Conservation (phyloP, 2,797 vertebrate genomes). For the Argya squamiceps region DNA sequence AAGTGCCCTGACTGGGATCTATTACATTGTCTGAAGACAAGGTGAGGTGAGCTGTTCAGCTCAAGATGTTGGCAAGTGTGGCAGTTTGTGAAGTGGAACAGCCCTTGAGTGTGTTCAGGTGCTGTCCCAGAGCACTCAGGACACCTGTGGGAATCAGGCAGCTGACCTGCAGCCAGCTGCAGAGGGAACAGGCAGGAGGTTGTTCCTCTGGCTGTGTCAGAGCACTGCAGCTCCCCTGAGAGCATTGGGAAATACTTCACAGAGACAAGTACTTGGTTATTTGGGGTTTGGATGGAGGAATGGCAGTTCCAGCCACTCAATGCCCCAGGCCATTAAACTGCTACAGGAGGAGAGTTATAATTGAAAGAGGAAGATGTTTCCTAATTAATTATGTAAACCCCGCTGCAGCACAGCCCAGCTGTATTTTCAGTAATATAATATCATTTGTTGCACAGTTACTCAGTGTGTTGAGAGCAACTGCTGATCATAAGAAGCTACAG, state of each 20-base stretch:
- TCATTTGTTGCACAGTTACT: not conserved
- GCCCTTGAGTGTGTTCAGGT: fast-evolving
- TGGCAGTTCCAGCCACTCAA: not conserved
- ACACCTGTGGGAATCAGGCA: not conserved
- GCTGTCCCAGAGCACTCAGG: not conserved
- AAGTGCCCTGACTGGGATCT: not conserved
- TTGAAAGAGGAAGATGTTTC: not conserved
- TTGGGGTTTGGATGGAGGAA: not conserved
- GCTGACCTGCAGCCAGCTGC: not conserved
- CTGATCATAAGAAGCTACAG: not conserved
- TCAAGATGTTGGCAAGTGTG: not conserved
- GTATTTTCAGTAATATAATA: not conserved
- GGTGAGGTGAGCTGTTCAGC: not conserved
- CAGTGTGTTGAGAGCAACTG: not conserved
- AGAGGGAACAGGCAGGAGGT: not conserved
- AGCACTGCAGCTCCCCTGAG: not conserved
- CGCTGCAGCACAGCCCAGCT: not conserved
- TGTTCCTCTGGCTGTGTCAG: not conserved
- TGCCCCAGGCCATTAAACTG: not conserved
- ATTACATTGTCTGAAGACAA: fast-evolving
- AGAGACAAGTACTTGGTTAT: not conserved
- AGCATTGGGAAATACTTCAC: not conserved
- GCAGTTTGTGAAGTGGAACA: not conserved
- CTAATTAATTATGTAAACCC: not conserved
- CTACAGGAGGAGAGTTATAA: not conserved